phyloP scores from a whole-genome alignment of 2,888 invertebrate genomes.

The Eumacrocentrus americanus region DNA sequence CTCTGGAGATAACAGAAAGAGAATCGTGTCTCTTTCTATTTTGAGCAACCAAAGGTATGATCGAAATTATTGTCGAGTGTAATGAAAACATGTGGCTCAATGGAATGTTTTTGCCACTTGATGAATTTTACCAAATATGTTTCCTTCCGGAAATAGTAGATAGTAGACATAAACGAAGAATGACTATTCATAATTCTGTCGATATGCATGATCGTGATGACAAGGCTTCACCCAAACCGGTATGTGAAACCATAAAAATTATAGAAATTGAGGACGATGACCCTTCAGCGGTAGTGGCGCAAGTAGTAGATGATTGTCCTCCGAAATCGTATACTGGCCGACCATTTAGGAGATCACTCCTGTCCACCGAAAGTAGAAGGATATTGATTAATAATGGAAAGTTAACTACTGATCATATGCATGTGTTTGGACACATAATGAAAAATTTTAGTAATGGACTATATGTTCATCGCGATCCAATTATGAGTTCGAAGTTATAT shows the following conservation, averaged over 20 bases:
- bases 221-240: too few species aligned
- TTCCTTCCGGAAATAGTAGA: background rate
- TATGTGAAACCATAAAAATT: too few species aligned
- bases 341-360: background rate
- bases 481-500: background rate
- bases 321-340: background rate
- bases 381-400: background rate
- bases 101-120: background rate
- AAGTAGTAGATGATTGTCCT: too few species aligned
- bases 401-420: background rate
- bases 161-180: background rate
- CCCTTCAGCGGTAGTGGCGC: too few species aligned
- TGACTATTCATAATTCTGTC: background rate
- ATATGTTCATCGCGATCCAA: background rate
- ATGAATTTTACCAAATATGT: background rate
- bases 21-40: background rate
- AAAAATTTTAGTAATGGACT: background rate
- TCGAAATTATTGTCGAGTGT: background rate
- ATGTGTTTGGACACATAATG: background rate
- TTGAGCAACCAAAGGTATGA: background rate
- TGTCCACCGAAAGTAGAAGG: background rate
- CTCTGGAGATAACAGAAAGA: background rate
- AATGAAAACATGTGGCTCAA: background rate
- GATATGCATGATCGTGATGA: too few species aligned
- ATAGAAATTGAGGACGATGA: too few species aligned